Evolutionary conservation across 2,113 vertebrate genomes (phyloP).

Genomic region (Pterocles burchelli): DNA sequence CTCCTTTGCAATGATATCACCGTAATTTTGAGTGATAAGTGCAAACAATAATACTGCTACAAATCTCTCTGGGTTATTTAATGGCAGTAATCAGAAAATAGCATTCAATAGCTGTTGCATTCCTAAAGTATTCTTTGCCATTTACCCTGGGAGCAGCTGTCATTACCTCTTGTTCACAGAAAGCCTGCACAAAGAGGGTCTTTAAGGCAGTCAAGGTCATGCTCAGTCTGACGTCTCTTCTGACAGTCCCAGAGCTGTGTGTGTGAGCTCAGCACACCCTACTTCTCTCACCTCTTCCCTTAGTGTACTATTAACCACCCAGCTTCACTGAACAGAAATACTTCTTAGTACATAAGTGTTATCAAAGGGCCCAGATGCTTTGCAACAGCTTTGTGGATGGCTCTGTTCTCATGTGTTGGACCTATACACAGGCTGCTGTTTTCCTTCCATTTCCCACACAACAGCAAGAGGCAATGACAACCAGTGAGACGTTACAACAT

Average conservation of each 20-base stretch:
- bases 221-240: background rate
- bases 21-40: background rate
- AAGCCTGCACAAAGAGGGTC: background rate
- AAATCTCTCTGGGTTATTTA: background rate
- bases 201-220: background rate
- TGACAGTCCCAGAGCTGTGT: background rate
- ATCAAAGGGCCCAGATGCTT: background rate
- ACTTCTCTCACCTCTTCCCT: background rate
- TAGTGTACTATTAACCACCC: background rate
- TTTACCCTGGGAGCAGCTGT: background rate
- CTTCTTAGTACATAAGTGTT: background rate
- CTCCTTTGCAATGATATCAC: background rate
- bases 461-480: background rate
- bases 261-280: background rate
- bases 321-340: background rate
- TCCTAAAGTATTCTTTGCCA: background rate
- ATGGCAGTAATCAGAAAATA: constrained; percentile 10
- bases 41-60: background rate
- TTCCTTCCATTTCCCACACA: background rate
- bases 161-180: background rate
- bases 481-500: background rate
- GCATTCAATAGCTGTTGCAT: background rate
- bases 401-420: fast-evolving
- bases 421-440: background rate
- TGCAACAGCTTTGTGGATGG: background rate